Evolutionary conservation across 2,888 invertebrate species (phyloP).

Genomic region (Hydroisotoma schaefferi): DNA sequence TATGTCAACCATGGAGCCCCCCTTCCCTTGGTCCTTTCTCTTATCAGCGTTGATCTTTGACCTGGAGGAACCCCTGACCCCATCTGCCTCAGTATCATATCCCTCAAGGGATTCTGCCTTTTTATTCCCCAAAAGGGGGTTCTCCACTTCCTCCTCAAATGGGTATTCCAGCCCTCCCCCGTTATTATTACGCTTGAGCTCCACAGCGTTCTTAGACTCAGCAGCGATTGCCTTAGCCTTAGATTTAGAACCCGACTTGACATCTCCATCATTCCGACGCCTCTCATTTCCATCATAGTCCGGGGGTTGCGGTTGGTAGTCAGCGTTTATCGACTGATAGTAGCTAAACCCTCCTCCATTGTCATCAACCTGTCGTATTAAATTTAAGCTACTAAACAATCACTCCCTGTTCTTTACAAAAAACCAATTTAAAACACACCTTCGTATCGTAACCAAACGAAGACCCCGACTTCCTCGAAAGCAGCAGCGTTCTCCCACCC

Average conservation of each 20-base stretch:
- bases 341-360: conserved; percentile 9
- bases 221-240: background rate
- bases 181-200: background rate
- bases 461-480: background rate
- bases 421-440: background rate
- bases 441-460: background rate
- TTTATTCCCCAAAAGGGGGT: background rate
- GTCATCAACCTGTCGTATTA: background rate
- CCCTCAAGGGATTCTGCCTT: conserved; percentile 14
- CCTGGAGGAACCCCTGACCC: conserved; percentile 3
- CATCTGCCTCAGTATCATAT: conserved; percentile 23
- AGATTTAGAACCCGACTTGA: too few species aligned
- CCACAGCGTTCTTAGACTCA: background rate
- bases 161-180: conserved; percentile 31
- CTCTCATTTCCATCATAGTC: too few species aligned
- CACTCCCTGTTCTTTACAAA: background rate
- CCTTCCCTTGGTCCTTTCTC: background rate
- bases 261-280: too few species aligned
- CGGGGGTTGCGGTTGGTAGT: too few species aligned
- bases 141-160: conserved; percentile 30
- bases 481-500: too few species aligned
- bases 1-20: conserved; percentile 23
- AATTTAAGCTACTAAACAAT: background rate
- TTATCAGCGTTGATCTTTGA: background rate
- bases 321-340: conserved; percentile 10